Conservation (phyloP, 1,140 invertebrate species). For the Neuroterus valhalla region DNA sequence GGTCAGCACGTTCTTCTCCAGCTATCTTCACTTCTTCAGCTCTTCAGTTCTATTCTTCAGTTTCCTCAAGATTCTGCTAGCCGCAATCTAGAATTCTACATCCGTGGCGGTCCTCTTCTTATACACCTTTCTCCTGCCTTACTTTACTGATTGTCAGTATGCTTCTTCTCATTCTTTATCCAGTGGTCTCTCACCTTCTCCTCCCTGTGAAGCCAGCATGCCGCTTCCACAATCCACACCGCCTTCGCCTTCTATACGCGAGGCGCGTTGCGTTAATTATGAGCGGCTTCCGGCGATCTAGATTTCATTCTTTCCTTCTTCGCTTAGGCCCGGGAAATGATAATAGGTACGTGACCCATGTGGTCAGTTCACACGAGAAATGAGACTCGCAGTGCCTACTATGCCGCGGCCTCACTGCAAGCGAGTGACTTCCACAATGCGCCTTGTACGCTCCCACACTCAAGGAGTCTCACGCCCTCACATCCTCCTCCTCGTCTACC, state of each 20-base stretch:
- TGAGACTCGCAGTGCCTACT: conserved; percentile 61
- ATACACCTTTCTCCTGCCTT: conserved; percentile 27
- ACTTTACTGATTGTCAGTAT: background rate
- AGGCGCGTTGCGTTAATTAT: conserved; percentile 75
- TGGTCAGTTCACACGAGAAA: conserved; percentile 77
- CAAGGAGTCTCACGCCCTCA: conserved; percentile 74
- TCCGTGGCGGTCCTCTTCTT: conserved; percentile 31
- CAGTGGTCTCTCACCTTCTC: conserved; percentile 21
- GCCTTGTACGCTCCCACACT: conserved; percentile 75
- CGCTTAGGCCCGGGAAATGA: conserved; percentile 71
- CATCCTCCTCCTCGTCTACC: conserved; percentile 67
- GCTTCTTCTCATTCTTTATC: background rate
- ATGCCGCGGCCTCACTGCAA: conserved; percentile 36
- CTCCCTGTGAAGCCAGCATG: conserved; percentile 40
- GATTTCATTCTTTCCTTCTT: conserved; percentile 74
- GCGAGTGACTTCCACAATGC: conserved; percentile 68
- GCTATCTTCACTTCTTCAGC: conserved; percentile 6
- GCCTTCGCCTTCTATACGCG: conserved; percentile 48
- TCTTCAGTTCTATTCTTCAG: no score
- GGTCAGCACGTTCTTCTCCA: conserved; percentile 39
- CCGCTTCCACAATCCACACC: conserved; percentile 46
- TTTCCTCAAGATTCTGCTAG: background rate
- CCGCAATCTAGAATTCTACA: conserved; percentile 9
- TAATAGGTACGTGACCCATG: conserved; percentile 76
- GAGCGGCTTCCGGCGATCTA: conserved; percentile 75